These are phyloP conservation scores for Papio anubis DNA, from an alignment of 2,113 vertebrate species.

Conservation along the genomic window DNA sequence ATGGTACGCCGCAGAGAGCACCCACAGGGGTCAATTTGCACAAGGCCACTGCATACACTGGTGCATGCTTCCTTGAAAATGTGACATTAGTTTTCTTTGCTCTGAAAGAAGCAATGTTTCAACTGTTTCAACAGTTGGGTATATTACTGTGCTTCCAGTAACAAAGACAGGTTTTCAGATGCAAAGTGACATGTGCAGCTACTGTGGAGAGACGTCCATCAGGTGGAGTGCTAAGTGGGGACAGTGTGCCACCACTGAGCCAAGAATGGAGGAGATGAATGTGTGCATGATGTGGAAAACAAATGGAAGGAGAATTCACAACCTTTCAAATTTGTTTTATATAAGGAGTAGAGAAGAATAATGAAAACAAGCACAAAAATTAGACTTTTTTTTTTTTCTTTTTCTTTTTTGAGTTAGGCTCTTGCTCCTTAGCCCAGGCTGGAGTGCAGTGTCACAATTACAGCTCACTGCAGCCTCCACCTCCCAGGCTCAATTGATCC, in stretches of 20 bases:
- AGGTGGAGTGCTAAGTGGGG: background rate
- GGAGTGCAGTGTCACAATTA: no score
- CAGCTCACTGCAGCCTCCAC: no score
- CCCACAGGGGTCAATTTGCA: background rate
- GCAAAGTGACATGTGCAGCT: background rate
- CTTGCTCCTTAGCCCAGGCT: background rate
- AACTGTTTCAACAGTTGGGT: background rate
- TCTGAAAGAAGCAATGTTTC: background rate
- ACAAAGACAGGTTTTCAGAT: background rate
- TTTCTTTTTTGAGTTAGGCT: background rate
- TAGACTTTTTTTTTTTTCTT: background rate
- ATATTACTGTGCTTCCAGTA: background rate
- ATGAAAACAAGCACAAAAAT: background rate
- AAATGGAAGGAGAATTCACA: background rate
- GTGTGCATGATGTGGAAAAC: no score
- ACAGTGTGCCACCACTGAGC: background rate
- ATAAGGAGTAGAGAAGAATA: background rate
- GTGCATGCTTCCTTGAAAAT: background rate
- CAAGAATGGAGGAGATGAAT: background rate
- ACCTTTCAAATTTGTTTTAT: background rate
- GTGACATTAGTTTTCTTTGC: background rate
- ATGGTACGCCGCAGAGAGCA: background rate
- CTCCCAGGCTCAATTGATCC: no score
- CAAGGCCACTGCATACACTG: background rate
- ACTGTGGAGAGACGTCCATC: background rate